Evolutionary conservation across 37 sponge, comb jelly and placozoan species (phyloP).

Genomic region (Ianthella basta): DNA sequence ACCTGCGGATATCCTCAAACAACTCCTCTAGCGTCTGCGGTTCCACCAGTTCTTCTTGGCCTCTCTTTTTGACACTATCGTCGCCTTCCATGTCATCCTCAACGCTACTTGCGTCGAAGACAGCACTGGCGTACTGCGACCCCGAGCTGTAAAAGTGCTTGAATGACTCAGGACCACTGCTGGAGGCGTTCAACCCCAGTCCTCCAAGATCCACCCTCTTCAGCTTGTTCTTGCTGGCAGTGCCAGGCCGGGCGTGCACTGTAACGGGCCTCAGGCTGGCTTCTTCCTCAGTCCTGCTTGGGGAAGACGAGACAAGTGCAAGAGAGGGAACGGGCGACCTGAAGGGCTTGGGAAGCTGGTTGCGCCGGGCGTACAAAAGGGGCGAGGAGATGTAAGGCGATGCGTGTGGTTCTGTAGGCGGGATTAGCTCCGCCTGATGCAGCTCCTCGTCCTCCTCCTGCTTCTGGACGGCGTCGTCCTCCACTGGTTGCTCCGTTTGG

Average conservation of each 20-base stretch:
- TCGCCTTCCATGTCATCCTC: slow-evolving; percentile 1
- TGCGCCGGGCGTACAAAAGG: neutral
- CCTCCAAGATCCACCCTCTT: neutral
- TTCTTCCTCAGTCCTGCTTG: neutral
- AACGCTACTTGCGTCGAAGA: neutral
- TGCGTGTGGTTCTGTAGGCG: neutral
- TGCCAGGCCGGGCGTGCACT: slow-evolving; percentile 7
- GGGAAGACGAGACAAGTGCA: neutral
- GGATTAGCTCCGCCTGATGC: neutral
- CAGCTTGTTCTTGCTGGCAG: slow-evolving; percentile 11
- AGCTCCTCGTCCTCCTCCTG: neutral
- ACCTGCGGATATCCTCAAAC: slow-evolving; percentile 66
- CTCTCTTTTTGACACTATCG: neutral
- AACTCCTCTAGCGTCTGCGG: slow-evolving; percentile 45
- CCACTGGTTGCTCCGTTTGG: no score
- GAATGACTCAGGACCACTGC: neutral
- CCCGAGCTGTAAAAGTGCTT: neutral
- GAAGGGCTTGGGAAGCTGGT: neutral
- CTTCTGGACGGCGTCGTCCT: neutral
- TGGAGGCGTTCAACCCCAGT: neutral
- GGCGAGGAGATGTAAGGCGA: slow-evolving; percentile 54
- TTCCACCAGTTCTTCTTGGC: neutral
- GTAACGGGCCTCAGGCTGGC: neutral
- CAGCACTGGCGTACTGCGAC: neutral
- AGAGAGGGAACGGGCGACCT: neutral